phyloP scores from a whole-genome alignment of 1,140 invertebrate species.

The Helicoverpa armigera region DNA sequence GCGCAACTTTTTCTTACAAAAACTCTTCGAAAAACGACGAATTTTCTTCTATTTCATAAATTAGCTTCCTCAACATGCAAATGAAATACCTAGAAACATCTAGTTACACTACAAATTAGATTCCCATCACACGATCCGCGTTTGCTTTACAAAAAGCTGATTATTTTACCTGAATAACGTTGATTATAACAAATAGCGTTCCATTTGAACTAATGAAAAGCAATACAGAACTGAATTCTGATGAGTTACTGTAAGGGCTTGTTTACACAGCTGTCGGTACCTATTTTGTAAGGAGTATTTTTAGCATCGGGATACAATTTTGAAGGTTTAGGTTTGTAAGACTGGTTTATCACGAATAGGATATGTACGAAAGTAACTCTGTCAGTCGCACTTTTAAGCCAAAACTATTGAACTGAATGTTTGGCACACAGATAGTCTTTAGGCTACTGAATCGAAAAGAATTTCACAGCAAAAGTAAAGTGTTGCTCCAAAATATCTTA shows the following conservation, averaged over 20 bases:
- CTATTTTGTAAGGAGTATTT: not conserved
- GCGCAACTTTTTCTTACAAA: too few relatives aligned
- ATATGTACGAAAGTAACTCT: too few relatives aligned
- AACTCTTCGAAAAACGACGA: too few relatives aligned
- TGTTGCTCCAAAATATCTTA: too few relatives aligned
- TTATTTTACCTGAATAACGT: conserved; percentile 49
- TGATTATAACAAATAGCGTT: conserved; percentile 47
- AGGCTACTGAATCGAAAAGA: too few relatives aligned
- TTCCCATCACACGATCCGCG: conserved; percentile 2
- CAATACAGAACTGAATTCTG: conserved; percentile 53
- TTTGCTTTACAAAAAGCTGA: conserved; percentile 30
- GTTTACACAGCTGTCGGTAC: not conserved
- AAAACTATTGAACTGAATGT: too few relatives aligned
- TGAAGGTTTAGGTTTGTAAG: not conserved
- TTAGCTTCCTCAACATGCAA: not conserved
- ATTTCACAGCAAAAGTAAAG: too few relatives aligned
- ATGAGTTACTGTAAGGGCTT: conserved; percentile 36
- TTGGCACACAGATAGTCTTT: too few relatives aligned
- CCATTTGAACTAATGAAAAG: conserved; percentile 56
- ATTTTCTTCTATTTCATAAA: not conserved
- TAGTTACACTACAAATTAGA: conserved; percentile 2
- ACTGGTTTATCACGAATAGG: too few relatives aligned
- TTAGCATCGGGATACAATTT: too few relatives aligned
- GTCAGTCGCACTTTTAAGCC: too few relatives aligned
- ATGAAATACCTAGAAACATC: not conserved